These are phyloP conservation scores for Aurelia aurita DNA, from an alignment of 30 jellyfish, hydroid and myxozoan species.

Conservation along the genomic window DNA sequence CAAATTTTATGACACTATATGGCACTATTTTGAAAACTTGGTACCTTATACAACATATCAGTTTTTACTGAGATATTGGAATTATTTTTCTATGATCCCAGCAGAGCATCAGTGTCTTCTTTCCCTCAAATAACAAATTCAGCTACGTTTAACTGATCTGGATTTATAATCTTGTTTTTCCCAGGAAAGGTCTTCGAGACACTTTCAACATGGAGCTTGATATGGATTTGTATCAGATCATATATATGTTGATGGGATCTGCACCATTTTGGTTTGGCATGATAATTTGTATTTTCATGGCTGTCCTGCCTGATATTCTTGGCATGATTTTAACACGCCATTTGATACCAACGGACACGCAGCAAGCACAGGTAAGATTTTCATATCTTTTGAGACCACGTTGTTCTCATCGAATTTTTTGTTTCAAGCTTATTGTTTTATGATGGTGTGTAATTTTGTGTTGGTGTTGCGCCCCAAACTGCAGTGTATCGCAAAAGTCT, in stretches of 20 bases:
- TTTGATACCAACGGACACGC: constrained; percentile 58
- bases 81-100: too few relatives aligned
- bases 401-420: too few relatives aligned
- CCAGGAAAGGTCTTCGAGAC: constrained; percentile 76
- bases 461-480: too few relatives aligned
- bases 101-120: too few relatives aligned
- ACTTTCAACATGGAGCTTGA: constrained; percentile 74
- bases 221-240: constrained; percentile 70
- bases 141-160: neutral
- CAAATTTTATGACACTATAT: too few relatives aligned
- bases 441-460: too few relatives aligned
- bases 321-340: constrained; percentile 47
- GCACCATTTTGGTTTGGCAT: constrained; percentile 75
- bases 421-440: too few relatives aligned
- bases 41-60: too few relatives aligned
- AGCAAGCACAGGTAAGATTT: constrained; percentile 70
- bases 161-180: neutral
- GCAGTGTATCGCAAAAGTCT: too few relatives aligned
- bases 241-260: constrained; percentile 66
- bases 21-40: too few relatives aligned
- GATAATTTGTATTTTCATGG: constrained; percentile 41
- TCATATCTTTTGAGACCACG: too few relatives aligned
- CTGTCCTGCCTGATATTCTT: constrained; percentile 72
- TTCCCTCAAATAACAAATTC: neutral
- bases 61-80: too few relatives aligned